These are phyloP conservation scores for Origma solitaria DNA, from an alignment of 2,113 vertebrate genomes.

Conservation along the genomic window DNA sequence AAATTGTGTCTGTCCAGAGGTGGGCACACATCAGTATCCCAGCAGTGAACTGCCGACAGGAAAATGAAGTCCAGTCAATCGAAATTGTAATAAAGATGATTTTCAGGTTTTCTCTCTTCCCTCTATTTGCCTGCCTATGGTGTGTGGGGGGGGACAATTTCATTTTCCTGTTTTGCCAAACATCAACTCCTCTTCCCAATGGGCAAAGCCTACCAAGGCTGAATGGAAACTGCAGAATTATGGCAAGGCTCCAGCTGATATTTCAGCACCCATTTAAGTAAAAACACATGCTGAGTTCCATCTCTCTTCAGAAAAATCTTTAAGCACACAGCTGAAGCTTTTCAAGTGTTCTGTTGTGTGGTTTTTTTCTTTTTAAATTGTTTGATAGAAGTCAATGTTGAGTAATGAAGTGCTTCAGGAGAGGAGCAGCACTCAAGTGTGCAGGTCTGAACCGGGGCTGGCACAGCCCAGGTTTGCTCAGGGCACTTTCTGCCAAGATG, in stretches of 20 bases:
- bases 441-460: neutral
- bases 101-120: neutral
- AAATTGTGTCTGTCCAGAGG: neutral
- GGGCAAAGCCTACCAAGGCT: neutral
- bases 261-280: slow-evolving; percentile 35
- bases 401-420: neutral
- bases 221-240: neutral
- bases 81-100: neutral
- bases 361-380: neutral
- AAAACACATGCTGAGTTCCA: neutral
- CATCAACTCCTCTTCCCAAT: neutral
- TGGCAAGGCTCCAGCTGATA: neutral
- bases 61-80: neutral
- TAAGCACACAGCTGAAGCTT: neutral
- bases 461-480: neutral
- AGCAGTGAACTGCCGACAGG: neutral
- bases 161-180: neutral
- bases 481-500: neutral
- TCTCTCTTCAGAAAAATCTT: neutral
- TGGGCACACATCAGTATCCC: neutral
- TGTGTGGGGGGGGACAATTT: neutral
- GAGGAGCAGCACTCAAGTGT: neutral
- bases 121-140: neutral
- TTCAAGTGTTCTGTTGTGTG: neutral
- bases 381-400: neutral